A percentile compares a stretch with the other conserved stretches of the same genome.
Conservation (phyloP, 1,140 invertebrate genomes). For the Chlorops oryzae region DNA sequence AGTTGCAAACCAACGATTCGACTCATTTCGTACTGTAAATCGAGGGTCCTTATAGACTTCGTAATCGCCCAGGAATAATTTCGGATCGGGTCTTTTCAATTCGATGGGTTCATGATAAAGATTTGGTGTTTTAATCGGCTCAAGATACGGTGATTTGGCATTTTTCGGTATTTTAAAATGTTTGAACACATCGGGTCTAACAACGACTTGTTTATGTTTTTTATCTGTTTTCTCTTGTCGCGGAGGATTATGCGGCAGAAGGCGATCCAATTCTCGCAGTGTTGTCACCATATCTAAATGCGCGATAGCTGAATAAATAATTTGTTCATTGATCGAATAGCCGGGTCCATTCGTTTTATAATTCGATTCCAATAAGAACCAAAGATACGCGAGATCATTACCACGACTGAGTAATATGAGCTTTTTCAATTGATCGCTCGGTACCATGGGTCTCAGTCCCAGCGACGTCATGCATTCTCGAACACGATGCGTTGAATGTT, state of each 20-base stretch:
- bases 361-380: conserved; percentile 34
- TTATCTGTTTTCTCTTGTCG: too few relatives aligned
- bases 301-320: conserved; percentile 29
- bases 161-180: too few relatives aligned
- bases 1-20: conserved; percentile 9
- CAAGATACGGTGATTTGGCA: too few relatives aligned
- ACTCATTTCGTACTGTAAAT: conserved; percentile 1
- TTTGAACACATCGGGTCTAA: too few relatives aligned
- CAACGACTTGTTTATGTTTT: too few relatives aligned
- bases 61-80: background rate
- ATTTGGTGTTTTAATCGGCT: too few relatives aligned
- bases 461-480: conserved; percentile 15
- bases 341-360: conserved; percentile 19
- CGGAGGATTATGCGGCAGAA: too few relatives aligned
- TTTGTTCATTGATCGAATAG: conserved; percentile 29
- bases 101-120: too few relatives aligned
- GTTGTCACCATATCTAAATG: conserved; percentile 29
- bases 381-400: conserved; percentile 41
- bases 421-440: conserved; percentile 18
- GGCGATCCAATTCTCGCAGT: conserved; percentile 21
- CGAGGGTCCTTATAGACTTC: background rate
- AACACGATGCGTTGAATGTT: conserved; percentile 26
- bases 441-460: conserved; percentile 28
- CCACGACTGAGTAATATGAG: conserved; percentile 35
- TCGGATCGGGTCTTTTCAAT: too few relatives aligned